phyloP scores from a whole-genome alignment of 1,140 invertebrate genomes.

The Eciton burchellii region DNA sequence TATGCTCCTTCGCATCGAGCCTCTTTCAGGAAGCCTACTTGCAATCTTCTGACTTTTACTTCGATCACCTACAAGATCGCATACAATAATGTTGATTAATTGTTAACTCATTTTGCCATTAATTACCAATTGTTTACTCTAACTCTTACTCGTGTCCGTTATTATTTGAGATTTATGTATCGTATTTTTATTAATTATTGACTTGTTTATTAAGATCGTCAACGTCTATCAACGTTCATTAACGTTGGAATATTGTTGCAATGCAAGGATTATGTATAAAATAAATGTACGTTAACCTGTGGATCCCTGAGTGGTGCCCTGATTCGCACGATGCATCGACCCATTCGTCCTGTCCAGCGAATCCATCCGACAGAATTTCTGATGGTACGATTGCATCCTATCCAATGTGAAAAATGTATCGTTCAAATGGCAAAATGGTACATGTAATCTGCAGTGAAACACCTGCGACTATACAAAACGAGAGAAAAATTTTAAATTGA shows the following conservation, averaged over 20 bases:
- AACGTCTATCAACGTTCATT: too few species aligned
- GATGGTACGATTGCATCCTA: conserved; percentile 81
- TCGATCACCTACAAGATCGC: conserved; percentile 74
- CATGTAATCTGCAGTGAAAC: not conserved
- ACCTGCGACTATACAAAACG: not conserved
- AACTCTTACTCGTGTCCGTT: not conserved
- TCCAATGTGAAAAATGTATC: conserved; percentile 46
- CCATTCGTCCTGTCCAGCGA: conserved; percentile 82
- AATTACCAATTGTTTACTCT: not conserved
- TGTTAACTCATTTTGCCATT: not conserved
- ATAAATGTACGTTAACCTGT: conserved; percentile 71
- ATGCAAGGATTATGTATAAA: conserved; percentile 8
- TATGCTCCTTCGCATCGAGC: conserved; percentile 79
- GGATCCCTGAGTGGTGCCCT: conserved; percentile 78
- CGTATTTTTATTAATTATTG: not conserved
- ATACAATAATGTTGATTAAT: not conserved
- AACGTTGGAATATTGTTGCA: not conserved
- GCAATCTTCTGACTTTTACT: conserved; percentile 77
- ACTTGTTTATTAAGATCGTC: not conserved
- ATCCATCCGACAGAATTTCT: conserved; percentile 81
- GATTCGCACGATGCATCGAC: conserved; percentile 79
- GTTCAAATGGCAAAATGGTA: conserved; percentile 14
- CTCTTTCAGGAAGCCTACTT: conserved; percentile 80
- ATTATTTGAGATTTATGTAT: too few species aligned
- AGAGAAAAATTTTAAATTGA: not conserved